Conservation (phyloP, 1,140 invertebrate species). For the Drosophila burlai region DNA sequence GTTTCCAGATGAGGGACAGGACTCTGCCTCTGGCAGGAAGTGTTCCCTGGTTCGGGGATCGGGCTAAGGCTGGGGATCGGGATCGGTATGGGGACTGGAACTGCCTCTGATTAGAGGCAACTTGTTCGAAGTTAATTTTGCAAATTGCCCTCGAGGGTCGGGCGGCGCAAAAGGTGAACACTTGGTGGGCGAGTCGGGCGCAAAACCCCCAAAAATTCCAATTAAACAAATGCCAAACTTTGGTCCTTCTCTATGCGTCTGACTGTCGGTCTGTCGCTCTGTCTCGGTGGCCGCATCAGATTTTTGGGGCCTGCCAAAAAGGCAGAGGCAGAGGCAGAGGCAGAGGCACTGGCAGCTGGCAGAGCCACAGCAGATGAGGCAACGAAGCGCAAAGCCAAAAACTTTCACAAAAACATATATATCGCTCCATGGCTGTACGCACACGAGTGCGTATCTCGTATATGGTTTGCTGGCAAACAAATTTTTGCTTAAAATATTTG, state of each 20-base stretch:
- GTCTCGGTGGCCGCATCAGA: slow-evolving; percentile 20
- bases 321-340: not conserved
- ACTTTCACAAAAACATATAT: slow-evolving; percentile 34
- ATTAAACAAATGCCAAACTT: slow-evolving; percentile 82
- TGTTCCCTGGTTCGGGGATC: not conserved
- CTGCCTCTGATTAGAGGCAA: slow-evolving; percentile 40
- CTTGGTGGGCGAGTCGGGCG: not conserved
- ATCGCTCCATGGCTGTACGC: not conserved
- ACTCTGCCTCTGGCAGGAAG: slow-evolving; percentile 2
- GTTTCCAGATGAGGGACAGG: not conserved
- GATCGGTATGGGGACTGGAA: no score
- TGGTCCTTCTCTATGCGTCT: slow-evolving; percentile 20
- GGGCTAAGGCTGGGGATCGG: not conserved
- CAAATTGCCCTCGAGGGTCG: slow-evolving; percentile 44
- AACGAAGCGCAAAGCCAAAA: slow-evolving; percentile 38
- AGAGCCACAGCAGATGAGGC: not conserved
- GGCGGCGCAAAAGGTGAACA: slow-evolving; percentile 23
- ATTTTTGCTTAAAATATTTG: slow-evolving; percentile 24
- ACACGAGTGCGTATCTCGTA: not conserved
- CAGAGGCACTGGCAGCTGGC: not conserved
- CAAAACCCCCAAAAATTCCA: slow-evolving; percentile 60
- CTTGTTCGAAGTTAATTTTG: slow-evolving; percentile 56
- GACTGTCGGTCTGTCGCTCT: slow-evolving; percentile 13
- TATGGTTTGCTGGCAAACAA: slow-evolving; percentile 20
- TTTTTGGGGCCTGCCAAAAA: slow-evolving; percentile 37